phyloP scores from a whole-genome alignment of 2,797 vertebrate species.

The Sebastes variabilis region DNA sequence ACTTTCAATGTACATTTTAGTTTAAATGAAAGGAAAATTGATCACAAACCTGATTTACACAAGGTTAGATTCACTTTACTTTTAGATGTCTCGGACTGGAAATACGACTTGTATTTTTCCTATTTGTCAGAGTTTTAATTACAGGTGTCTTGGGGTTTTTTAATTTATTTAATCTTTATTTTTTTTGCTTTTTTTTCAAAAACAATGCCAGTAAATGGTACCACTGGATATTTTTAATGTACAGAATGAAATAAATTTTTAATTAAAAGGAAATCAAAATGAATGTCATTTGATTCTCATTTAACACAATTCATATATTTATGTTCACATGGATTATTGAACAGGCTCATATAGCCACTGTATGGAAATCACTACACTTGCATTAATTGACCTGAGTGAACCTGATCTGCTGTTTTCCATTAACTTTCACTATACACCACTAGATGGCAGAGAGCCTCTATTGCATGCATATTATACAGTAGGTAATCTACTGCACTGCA shows the following conservation, averaged over 20 bases:
- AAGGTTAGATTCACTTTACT: not conserved
- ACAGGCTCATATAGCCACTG: not conserved
- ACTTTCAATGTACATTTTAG: not conserved
- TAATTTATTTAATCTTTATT: conserved; percentile 52
- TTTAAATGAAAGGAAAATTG: not conserved
- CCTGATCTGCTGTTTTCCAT: not conserved
- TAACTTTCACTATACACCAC: conserved; percentile 5
- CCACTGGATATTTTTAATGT: conserved; percentile 74
- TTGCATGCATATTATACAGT: not conserved
- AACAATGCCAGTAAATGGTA: conserved; percentile 34
- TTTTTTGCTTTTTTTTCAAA: conserved; percentile 16
- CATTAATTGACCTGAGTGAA: not conserved
- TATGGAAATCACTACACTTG: not conserved
- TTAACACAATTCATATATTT: not conserved
- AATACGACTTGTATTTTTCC: conserved; percentile 45
- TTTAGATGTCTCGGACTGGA: conserved; percentile 28
- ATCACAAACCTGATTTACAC: conserved; percentile 3
- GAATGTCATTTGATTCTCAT: not conserved
- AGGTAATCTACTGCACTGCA: conserved; percentile 35
- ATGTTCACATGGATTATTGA: not conserved
- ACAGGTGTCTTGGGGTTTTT: not conserved
- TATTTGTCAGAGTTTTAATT: conserved; percentile 11
- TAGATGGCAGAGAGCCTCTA: conserved; percentile 53
- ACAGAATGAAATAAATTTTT: conserved; percentile 56
- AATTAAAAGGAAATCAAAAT: conserved; percentile 38